Evolutionary conservation across 1,140 invertebrate genomes (phyloP), one percentile per base, ranked within the genome.

Genomic region (Globodera ellingtonae): DNA sequence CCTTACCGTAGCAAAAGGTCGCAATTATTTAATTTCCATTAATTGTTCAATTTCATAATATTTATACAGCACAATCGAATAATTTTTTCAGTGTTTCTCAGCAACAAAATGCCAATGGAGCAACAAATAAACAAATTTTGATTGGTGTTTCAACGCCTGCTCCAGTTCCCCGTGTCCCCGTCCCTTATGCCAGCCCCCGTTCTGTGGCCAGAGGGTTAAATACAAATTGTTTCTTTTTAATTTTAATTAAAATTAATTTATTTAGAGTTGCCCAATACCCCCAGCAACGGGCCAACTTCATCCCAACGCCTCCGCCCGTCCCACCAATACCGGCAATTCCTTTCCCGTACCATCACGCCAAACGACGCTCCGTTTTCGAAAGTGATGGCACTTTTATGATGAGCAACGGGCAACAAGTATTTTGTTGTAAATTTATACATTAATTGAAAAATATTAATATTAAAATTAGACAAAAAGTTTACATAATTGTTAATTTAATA

Each of bases 271-370:
- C 50, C 50, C 50, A 9, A 13, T 9, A 13, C 8, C 56, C 56
- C 9, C 56, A 59, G 56, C 56, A 15, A 15, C 10, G 10, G 10
- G 56, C 18, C 9, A 59, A 59, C 18, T 59, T 15, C 15, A 15
- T 18, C 10, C 56, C 56, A 18, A 74, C 72, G 6, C 72, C 72
- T 6, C 72, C 72, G 56, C 72, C 48, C 13, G n/a, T 74, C 8
- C 72, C 48, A 35, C 46, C 50, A 56, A 74, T 48, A 2, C 44
- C 72, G 6, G 48, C 52, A 18, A 44, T 48, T 48, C 52, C 21
- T 59, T 18, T 15, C 56, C 9, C 13, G 8, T 74, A 50, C 13
- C 52, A 35, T 59, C 18, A 74, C 47, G 46, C 24, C 4, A 65
- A 52, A 74, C 35, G n/a, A 48, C 44, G 18, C 13, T 35, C 35